Percentiles rank a stretch among this genome's conserved stretches.
Conservation (phyloP, 2,113 vertebrate genomes). For the Agelaius tricolor region DNA sequence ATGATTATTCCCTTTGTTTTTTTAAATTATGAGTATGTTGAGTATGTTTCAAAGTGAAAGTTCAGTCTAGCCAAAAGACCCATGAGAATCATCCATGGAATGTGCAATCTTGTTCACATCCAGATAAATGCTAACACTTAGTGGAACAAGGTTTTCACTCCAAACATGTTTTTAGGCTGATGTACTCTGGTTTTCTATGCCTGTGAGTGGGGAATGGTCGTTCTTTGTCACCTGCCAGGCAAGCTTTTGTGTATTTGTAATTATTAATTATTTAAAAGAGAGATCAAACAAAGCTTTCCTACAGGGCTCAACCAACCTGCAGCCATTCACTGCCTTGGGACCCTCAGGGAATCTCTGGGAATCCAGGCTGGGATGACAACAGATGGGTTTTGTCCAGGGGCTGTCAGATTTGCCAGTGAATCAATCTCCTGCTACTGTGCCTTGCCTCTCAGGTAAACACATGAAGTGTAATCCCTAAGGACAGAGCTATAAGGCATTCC, state of each 20-base stretch:
- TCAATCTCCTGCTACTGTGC: neutral
- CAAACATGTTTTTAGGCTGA: neutral
- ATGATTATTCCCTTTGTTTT: neutral
- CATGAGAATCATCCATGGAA: neutral
- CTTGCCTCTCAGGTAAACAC: neutral
- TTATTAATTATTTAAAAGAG: neutral
- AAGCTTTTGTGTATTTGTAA: neutral
- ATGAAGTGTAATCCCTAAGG: neutral
- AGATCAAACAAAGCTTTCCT: neutral
- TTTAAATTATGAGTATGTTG: neutral
- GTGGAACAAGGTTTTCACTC: neutral
- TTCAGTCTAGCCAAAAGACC: neutral
- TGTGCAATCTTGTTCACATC: neutral
- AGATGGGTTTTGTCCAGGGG: neutral
- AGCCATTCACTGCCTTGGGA: neutral
- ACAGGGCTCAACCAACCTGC: neutral
- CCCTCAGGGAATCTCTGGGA: neutral
- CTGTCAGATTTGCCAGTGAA: neutral
- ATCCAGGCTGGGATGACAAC: neutral
- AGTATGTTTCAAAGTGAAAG: neutral
- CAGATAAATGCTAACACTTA: neutral
- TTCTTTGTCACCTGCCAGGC: neutral
- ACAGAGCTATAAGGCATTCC: neutral
- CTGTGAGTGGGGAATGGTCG: neutral
- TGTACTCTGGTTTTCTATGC: neutral